Percentiles rank a stretch among this genome's conserved stretches.
These are phyloP conservation scores for Theonella swinhoei DNA, from an alignment of 37 sponge, comb jelly and placozoan species.

Conservation along the genomic window DNA sequence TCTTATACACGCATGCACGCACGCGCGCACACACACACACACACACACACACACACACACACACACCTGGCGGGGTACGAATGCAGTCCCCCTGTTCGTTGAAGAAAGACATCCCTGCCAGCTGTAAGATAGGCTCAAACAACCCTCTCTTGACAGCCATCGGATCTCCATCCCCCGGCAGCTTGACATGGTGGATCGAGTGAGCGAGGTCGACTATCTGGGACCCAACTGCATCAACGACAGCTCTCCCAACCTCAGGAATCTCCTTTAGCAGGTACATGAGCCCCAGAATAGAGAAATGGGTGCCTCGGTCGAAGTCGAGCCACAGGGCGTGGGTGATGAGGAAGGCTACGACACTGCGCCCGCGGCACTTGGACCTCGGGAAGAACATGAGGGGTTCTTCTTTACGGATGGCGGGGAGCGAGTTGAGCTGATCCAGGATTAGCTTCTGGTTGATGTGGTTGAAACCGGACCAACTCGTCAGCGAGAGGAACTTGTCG, in stretches of 20 bases:
- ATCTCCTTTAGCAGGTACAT: slow-evolving; percentile 18
- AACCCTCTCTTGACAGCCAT: slow-evolving; percentile 29
- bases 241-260: slow-evolving; percentile 22
- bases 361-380: background rate
- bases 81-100: background rate
- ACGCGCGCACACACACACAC: too few relatives aligned
- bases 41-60: slow-evolving; percentile 3
- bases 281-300: slow-evolving; percentile 28
- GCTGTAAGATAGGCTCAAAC: slow-evolving; percentile 12
- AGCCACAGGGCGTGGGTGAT: slow-evolving; percentile 39
- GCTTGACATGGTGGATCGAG: slow-evolving; percentile 7
- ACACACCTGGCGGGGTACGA: background rate
- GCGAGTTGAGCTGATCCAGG: slow-evolving; percentile 21
- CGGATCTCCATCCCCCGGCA: slow-evolving; percentile 15
- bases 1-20: too few relatives aligned
- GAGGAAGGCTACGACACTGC: slow-evolving; percentile 27
- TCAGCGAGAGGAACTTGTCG: slow-evolving; percentile 31
- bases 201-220: slow-evolving; percentile 38
- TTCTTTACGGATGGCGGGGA: slow-evolving; percentile 18
- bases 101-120: slow-evolving; percentile 24
- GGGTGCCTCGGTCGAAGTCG: slow-evolving; percentile 19
- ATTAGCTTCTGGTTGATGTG: slow-evolving; percentile 1
- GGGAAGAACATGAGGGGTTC: slow-evolving; percentile 2
- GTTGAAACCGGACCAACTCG: slow-evolving; percentile 26
- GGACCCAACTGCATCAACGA: background rate